Evolutionary conservation across 1,140 invertebrate species (phyloP).

Genomic region (Leucophenga varia): DNA sequence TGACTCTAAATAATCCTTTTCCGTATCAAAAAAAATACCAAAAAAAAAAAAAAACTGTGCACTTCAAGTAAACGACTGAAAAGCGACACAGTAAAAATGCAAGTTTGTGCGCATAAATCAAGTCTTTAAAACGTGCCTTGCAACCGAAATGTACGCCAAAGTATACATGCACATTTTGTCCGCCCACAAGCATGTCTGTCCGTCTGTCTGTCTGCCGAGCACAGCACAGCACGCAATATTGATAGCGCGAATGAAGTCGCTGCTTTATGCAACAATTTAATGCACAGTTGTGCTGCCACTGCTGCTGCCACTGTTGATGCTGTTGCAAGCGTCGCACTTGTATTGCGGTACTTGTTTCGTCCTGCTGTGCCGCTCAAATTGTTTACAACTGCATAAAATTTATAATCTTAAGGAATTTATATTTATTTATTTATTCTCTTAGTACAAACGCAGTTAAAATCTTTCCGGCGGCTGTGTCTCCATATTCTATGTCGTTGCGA

Average conservation of each 20-base stretch:
- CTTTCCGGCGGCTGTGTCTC: too few species aligned
- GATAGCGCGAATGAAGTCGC: conserved; percentile 37
- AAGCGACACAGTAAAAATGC: conserved; percentile 21
- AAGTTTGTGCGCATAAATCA: conserved; percentile 53
- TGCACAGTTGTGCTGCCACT: conserved; percentile 31
- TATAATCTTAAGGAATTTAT: conserved; percentile 51
- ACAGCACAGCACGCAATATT: not conserved
- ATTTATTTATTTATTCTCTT: conserved; percentile 51
- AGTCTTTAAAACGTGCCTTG: conserved; percentile 55
- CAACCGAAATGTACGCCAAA: conserved; percentile 52
- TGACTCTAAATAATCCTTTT: conserved; percentile 53
- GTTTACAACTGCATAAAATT: conserved; percentile 53
- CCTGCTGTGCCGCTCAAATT: conserved; percentile 24
- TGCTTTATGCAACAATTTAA: conserved; percentile 46
- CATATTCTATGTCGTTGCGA: too few species aligned
- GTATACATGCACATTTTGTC: conserved; percentile 27
- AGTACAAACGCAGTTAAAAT: conserved; percentile 23
- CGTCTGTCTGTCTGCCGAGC: conserved; percentile 21
- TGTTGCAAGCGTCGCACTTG: conserved; percentile 6
- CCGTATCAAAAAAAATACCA: conserved; percentile 8
- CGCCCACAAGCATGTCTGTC: conserved; percentile 26
- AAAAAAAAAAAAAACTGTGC: conserved; percentile 20
- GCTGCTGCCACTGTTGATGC: not conserved
- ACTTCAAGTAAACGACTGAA: too few species aligned
- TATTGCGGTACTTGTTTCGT: conserved; percentile 4